Evolutionary conservation across 2,797 vertebrate genomes (phyloP), one percentile per base, ranked within the genome.

Genomic region (Lateolabrax maculatus): DNA sequence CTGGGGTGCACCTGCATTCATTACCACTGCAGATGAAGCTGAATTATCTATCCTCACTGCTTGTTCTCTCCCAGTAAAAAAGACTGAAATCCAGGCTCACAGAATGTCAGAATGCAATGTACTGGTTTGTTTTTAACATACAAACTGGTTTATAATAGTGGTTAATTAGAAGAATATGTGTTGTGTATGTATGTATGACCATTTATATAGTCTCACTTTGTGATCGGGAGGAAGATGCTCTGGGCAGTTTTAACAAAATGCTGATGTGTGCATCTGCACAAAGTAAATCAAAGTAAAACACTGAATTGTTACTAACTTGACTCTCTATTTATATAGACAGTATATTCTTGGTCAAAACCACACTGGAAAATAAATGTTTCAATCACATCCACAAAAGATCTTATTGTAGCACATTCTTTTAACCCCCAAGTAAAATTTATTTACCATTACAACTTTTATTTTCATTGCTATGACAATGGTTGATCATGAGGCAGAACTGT

Each of bases 1-100:
- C 85, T 67, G 67, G 88, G 81, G 77, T 77, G 73, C 77, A 83
- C 80, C 86, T 85, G 83, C 6, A 51, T 89, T 92, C 79, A 90
- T 92, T 89, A 88, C 75, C 19, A 34, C 66, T 74, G 71, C 82
- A 77, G 75, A 86, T 84, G 60, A 90, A 86, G 70, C 36, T 37
- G 81, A 89, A 87, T 79, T 31, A 86, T 86, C 75, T 58, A 19
- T 69, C 60, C 76, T 76, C 43, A 19, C 56, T 23, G 51, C 64
- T 57, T 58, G 66, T 61, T 65, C 55, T 53, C 31, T 60, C 21
- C 1, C 4, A 8, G 39, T 27, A 31, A 58, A 66, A 51, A 52
- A 23, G 16, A 48, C 43, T 34, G 65, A 56, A 71, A 71, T 73
- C 25, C 56, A 67, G 63, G 2, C 23, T 34, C 49, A 67, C 21